phyloP scores from a whole-genome alignment of 2,797 vertebrate genomes.

The Monodelphis domestica region DNA sequence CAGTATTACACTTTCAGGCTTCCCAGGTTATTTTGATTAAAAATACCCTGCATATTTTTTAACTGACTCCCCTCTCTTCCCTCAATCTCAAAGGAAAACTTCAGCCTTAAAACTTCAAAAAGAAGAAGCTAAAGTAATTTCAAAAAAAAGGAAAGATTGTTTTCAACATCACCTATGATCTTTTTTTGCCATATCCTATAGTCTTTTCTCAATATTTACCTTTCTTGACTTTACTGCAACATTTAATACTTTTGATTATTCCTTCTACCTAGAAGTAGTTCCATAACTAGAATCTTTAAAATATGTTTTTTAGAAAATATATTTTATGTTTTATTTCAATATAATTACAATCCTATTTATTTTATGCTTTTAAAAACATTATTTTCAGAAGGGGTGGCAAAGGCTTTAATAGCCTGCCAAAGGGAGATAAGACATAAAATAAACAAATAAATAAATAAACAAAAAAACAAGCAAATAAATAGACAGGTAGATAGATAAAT shows the following conservation, averaged over 20 bases:
- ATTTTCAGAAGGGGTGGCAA: background rate
- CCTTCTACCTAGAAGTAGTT: background rate
- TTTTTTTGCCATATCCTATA: background rate
- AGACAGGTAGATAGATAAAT: no score
- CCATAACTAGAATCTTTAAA: background rate
- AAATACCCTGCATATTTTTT: background rate
- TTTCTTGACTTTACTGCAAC: background rate
- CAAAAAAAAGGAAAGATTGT: background rate
- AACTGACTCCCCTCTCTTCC: background rate
- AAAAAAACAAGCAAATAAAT: no score
- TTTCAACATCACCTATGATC: background rate
- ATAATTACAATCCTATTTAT: background rate
- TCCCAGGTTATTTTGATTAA: background rate
- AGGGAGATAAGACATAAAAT: background rate
- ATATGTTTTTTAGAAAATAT: background rate
- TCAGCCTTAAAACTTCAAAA: background rate
- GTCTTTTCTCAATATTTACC: background rate
- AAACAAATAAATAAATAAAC: no score
- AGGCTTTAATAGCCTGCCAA: background rate
- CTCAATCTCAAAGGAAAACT: background rate
- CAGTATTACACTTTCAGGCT: background rate
- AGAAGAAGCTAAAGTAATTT: background rate
- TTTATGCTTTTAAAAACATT: background rate
- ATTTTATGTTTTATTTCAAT: background rate
- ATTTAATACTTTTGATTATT: background rate